These are phyloP conservation scores for Hippolais icterina DNA, from an alignment of 2,113 vertebrate genomes.

Conservation along the genomic window DNA sequence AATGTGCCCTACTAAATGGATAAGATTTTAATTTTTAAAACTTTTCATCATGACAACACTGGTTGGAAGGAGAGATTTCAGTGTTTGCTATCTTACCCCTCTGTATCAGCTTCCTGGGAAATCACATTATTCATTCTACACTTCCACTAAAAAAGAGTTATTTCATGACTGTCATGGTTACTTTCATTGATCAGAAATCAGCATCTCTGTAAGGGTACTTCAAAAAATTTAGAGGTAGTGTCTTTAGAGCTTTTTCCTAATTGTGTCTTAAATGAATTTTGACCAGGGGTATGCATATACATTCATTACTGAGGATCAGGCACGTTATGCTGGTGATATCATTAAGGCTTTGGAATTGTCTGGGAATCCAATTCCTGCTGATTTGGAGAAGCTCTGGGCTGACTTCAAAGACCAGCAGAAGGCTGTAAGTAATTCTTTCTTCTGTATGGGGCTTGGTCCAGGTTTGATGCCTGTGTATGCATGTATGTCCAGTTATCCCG, in stretches of 20 bases:
- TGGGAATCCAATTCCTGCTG: constrained; percentile 83
- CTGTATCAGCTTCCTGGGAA: background rate
- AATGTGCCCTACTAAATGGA: background rate
- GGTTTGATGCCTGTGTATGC: background rate
- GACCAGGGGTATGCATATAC: constrained; percentile 92
- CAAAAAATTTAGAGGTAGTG: background rate
- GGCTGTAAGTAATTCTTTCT: constrained; percentile 78
- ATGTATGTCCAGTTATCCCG: background rate
- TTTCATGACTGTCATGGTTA: background rate
- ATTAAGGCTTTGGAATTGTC: constrained; percentile 97
- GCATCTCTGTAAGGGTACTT: background rate
- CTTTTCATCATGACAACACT: background rate
- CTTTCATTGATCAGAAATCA: background rate
- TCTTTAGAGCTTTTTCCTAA: background rate
- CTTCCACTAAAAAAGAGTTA: background rate
- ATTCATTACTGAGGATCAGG: constrained; percentile 96
- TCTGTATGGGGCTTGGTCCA: background rate
- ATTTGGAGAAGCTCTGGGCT: constrained; percentile 93
- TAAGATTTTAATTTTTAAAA: background rate
- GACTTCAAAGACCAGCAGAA: constrained; percentile 98
- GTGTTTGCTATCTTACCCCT: background rate
- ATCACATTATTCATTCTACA: background rate
- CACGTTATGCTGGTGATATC: constrained; percentile 93
- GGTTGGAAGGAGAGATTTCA: background rate
- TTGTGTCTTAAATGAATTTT: background rate